phyloP scores from a whole-genome alignment of 2,888 invertebrate species.

The Campoplex capitator region DNA sequence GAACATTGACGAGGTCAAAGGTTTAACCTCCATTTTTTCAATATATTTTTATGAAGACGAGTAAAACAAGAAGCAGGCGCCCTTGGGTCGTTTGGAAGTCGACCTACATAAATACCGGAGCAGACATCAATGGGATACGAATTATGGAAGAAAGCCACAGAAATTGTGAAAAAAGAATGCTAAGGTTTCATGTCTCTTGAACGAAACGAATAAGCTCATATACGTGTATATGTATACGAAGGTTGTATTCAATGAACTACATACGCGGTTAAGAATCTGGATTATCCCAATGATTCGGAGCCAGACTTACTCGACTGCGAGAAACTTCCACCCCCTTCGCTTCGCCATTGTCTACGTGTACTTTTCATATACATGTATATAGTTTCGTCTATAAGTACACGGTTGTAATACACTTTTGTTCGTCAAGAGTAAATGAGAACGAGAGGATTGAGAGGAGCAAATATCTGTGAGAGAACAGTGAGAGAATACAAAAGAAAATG shows the following conservation, averaged over 20 bases:
- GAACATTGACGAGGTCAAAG: background rate
- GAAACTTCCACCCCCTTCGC: slow-evolving; percentile 36
- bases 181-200: slow-evolving; percentile 25
- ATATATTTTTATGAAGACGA: background rate
- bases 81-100: background rate
- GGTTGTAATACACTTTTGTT: slow-evolving; percentile 50
- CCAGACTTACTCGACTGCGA: slow-evolving; percentile 35
- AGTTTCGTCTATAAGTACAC: slow-evolving; percentile 14
- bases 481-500: slow-evolving; percentile 23
- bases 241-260: background rate
- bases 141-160: slow-evolving; percentile 33
- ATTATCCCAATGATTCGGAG: slow-evolving; percentile 51
- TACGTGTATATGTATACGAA: background rate
- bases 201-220: slow-evolving; percentile 7
- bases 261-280: slow-evolving; percentile 31
- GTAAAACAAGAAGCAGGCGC: background rate
- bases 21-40: background rate
- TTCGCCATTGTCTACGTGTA: background rate
- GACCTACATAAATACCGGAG: background rate
- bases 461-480: background rate
- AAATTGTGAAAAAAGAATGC: slow-evolving; percentile 24
- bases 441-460: background rate
- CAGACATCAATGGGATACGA: slow-evolving; percentile 32
- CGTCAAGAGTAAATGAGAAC: slow-evolving; percentile 6
- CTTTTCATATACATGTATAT: background rate